These are phyloP conservation scores for Semaprochilodus insignis DNA, from an alignment of 2,797 vertebrate genomes.

Conservation along the genomic window DNA sequence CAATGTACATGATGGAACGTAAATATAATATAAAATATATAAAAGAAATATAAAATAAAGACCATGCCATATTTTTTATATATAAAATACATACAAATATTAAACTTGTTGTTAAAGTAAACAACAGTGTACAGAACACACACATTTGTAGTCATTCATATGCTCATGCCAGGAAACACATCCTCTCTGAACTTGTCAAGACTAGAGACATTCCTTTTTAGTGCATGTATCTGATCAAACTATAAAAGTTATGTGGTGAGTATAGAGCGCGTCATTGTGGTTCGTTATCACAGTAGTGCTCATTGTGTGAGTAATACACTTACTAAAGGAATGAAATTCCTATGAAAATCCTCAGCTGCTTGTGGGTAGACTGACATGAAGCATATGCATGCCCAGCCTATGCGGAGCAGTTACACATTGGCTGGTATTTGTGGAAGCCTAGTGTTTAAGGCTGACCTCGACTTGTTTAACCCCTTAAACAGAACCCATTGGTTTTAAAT, in stretches of 20 bases:
- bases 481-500: no score
- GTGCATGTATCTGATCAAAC: constrained; percentile 34
- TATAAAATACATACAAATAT: no score
- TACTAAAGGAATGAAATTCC: constrained; percentile 34
- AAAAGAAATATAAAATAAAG: no score
- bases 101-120: no score
- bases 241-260: constrained; percentile 14
- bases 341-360: constrained; percentile 53
- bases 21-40: no score
- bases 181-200: constrained; percentile 42
- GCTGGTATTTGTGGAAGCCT: not conserved
- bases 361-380: constrained; percentile 32
- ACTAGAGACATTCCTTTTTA: constrained; percentile 25
- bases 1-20: no score
- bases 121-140: no score
- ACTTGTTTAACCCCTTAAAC: no score
- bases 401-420: not conserved
- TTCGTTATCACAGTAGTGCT: constrained; percentile 14
- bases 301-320: constrained; percentile 48
- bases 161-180: constrained; percentile 47
- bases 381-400: not conserved
- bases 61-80: no score
- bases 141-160: not conserved
- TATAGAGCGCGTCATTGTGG: constrained; percentile 23
- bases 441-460: not conserved